Evolutionary conservation across 2,888 invertebrate genomes (phyloP), one percentile per base, ranked within the genome.

Genomic region (Phalera bucephala): DNA sequence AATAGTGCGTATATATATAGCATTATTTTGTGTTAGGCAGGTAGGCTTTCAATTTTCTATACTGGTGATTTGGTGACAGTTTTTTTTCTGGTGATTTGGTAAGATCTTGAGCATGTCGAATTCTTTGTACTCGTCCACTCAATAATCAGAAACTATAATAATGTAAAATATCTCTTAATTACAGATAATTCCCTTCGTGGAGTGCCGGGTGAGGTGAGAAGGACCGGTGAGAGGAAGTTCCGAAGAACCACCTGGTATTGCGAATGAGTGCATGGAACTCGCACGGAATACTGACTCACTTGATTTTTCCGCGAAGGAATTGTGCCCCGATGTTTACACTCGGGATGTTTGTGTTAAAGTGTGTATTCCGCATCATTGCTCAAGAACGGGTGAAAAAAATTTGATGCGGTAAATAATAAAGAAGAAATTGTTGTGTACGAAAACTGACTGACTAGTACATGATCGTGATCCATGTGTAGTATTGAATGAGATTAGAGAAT

Each of bases 221-320:
- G 88, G 17, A 56, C 63, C 7, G 64, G 72, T 13, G 89, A 88
- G 32, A 88, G 78, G 64, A 80, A 73, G 64, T 51, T 69, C 22
- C 68, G 87, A 45, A 72, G 89, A 64, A 90, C 90, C 0, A 90
- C 90, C 9, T 90, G 90, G 90, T 90, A 90, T 52, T 88, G 89
- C 52, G 89, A 90, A 72, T 88, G 82, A 89, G 48, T 33, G 8
- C 14, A 10, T 4, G 3, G 25, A 26, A 12, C 11, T 31, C 10
- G 25, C 22, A 30, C 38, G n/a, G n/a, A n/a, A n/a, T n/a, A n/a
- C 26, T 42, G 60, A 44, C 27, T 40, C 29, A 29, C 28, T 29
- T 38, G 33, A 46, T 45, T 41, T 42, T 38, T 38, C 44, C 30
- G 14, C 8, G 2, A 5, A 37, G 46, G 40, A 42, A 38, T 21